Evolutionary conservation across 2,888 invertebrate species (phyloP), one percentile per base, ranked within the genome.

Genomic region (Epirrhoe alternata): DNA sequence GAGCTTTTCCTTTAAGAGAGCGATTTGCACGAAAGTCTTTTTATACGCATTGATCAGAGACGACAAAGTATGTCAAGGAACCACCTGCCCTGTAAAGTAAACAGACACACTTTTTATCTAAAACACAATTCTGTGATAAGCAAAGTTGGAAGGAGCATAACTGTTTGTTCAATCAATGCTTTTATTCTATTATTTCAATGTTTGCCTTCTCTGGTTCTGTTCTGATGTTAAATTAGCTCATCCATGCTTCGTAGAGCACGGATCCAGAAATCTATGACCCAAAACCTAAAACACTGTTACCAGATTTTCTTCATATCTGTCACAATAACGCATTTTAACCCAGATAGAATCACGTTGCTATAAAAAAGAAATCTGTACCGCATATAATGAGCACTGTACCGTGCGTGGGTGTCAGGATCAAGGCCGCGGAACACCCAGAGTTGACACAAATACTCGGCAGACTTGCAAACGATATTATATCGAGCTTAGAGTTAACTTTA

Each of bases 381-480:
- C 50, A 58, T 50, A 42, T 42, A 59, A 59, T 52, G 51, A 59
- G 42, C 51, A 59, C 50, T 56, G 58, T 49, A 24, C 2, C 50
- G 30, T 24, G 54, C n/a, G 61, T 54, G 54, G 61, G 61, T 17
- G 54, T 54, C 61, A 61, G 54, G 61, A 61, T 61, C 61, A 61
- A 61, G 61, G 61, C 30, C 54, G 47, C 60, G 45, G 45, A 61
- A 53, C 53, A 54, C 52, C 52, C 60, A 61, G 49, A 54, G 35
- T 33, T 47, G 61, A 61, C 35, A 61, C 49, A 54, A 55, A 62
- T 52, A 52, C 49, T 59, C 16, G 12, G 24, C 38, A 52, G 38
- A 60, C 38, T 57, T 31, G 14, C 35, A 38, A 53, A 50, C 14
- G 47, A 57, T 50, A 35, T 33, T 49, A 47, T 47, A n/a, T 14